Evolutionary conservation across 2,888 invertebrate genomes (phyloP), one percentile per base, ranked within the genome.

Genomic region (Sinhomidia bicolor): DNA sequence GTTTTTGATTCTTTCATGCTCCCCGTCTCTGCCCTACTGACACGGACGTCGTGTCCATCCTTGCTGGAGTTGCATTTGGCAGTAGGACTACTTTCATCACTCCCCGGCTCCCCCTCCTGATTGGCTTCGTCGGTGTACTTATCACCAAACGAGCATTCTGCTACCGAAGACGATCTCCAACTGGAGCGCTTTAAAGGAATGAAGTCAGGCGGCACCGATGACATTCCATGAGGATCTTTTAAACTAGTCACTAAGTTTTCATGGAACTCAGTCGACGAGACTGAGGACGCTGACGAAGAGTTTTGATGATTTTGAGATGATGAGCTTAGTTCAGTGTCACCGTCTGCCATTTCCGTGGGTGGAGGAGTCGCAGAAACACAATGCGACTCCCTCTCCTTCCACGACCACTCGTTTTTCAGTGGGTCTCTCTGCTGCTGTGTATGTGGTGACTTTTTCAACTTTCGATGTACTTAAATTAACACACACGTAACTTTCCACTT

Each of bases 1-100:
- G 92, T 91, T 78, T 92, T 91, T 23, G 92, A 92, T 81, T 92
- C 92, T 81, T 92, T 92, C 92, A 92, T 92, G 71, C 90, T 91
- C 76, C 90, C 90, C 14, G 89, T 89, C 71, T 90, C 90, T 12
- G 81, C 85, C 41, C 90, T 54, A 60, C 83, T 78, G n/a, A 89
- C 89, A 0, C 84, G 84, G 9, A 68, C 14, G n/a, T 89, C 85
- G 36, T 85, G 78, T 17, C 74, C 78, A 47, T 81, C 85, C 36
- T 85, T 82, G 2, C 44, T 23, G 6, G 81, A 74, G 44, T 80
- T 82, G 51, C 79, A 86, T 87, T 87, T 87, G 47, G 87, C 87
- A 74, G 44, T 87, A 1, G 85, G 85, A 26, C 89, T 89, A 47
- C 82, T 82, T 9, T 89, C 82, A 23, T 78, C 82, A 54, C 83